A percentile compares a stretch with the other conserved stretches of the same genome.
phyloP scores from a whole-genome alignment of 35 echinoderm and acorn worm genomes.

The Strongylocentrotus purpuratus region DNA sequence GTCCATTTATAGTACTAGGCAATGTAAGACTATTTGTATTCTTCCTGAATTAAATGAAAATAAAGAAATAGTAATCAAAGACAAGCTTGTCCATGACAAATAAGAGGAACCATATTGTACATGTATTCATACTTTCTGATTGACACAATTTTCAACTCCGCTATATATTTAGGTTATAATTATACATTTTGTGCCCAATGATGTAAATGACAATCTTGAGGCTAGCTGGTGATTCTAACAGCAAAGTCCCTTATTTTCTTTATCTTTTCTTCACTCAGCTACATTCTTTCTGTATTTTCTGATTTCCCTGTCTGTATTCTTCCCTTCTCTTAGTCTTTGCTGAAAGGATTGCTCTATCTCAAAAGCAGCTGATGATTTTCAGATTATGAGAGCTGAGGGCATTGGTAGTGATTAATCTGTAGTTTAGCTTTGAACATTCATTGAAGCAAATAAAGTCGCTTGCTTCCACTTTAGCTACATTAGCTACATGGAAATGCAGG shows the following conservation, averaged over 20 bases:
- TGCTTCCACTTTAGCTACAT: no score
- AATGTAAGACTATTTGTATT: no score
- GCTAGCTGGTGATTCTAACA: constrained; percentile 23
- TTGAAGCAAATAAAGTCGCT: background rate
- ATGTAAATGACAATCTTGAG: constrained; percentile 23
- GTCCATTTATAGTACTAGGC: no score
- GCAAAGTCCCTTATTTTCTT: background rate
- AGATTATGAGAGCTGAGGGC: constrained; percentile 83
- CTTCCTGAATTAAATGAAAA: no score
- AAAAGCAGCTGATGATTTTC: constrained; percentile 44
- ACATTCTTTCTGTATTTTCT: constrained; percentile 25
- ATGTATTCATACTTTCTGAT: no score
- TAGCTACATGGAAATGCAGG: background rate
- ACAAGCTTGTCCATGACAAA: no score
- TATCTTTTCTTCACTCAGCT: background rate
- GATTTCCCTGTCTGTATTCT: background rate
- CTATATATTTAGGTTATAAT: no score
- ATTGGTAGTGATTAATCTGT: background rate
- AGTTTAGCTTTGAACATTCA: background rate
- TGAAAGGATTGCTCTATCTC: background rate
- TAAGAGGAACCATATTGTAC: no score
- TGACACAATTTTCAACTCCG: no score
- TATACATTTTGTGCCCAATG: constrained; percentile 34
- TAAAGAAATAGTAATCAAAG: no score
- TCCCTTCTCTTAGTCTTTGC: background rate